phyloP scores from a whole-genome alignment of 1,140 invertebrate genomes.

The Limonius californicus region DNA sequence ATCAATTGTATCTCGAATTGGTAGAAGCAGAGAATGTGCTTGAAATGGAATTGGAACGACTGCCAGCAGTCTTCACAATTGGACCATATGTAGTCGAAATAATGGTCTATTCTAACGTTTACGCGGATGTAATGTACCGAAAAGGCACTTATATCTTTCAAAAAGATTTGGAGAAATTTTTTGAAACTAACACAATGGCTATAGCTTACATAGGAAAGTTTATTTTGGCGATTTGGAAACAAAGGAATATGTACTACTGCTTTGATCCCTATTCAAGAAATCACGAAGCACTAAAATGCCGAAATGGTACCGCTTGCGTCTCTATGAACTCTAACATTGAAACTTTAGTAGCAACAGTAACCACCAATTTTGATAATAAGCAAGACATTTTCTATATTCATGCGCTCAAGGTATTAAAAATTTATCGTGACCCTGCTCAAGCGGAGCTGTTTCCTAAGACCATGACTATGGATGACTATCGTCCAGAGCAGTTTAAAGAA shows the following conservation, averaged over 20 bases:
- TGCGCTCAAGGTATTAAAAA: conserved; percentile 52
- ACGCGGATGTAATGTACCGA: conserved; percentile 51
- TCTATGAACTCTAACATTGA: conserved; percentile 51
- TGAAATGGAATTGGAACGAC: conserved; percentile 50
- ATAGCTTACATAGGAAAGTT: conserved; percentile 51
- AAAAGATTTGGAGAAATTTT: conserved; percentile 48
- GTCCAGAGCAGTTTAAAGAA: conserved; percentile 35
- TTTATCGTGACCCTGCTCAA: conserved; percentile 49
- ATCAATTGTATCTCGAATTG: conserved; percentile 50
- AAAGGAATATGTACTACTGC: conserved; percentile 53
- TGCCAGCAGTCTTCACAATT: conserved; percentile 52
- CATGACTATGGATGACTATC: conserved; percentile 41
- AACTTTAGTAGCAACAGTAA: conserved; percentile 47
- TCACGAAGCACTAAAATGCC: conserved; percentile 45
- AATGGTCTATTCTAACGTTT: conserved; percentile 50
- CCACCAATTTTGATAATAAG: conserved; percentile 50
- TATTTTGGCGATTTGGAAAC: conserved; percentile 51
- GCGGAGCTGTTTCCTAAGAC: conserved; percentile 40
- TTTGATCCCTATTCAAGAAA: conserved; percentile 54
- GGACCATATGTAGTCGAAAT: conserved; percentile 54
- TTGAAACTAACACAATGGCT: conserved; percentile 49
- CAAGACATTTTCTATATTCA: conserved; percentile 52
- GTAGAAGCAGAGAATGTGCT: conserved; percentile 45
- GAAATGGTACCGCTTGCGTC: conserved; percentile 48
- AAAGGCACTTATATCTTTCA: conserved; percentile 48